A percentile compares a stretch with the other conserved stretches of the same genome.
These are phyloP conservation scores for Apotomis betuletana DNA, from an alignment of 2,888 invertebrate genomes.

Conservation along the genomic window DNA sequence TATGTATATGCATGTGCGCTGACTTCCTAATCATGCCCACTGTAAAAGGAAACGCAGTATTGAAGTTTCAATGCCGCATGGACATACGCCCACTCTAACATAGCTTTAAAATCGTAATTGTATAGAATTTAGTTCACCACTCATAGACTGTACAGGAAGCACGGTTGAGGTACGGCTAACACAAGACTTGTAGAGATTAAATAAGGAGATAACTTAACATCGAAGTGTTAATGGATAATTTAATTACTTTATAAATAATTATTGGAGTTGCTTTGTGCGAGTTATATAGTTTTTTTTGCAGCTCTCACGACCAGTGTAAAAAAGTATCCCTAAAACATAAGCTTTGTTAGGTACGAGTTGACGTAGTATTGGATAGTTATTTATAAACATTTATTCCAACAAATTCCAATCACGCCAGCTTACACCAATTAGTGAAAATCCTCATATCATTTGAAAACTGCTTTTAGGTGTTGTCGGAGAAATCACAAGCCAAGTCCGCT, in stretches of 20 bases:
- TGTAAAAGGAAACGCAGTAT: constrained; percentile 27
- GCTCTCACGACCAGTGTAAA: neutral
- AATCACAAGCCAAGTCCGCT: too few relatives aligned
- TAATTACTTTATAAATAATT: constrained; percentile 11
- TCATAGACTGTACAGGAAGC: constrained; percentile 22
- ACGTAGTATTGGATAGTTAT: too few relatives aligned
- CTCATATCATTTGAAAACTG: too few relatives aligned
- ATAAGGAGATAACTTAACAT: constrained; percentile 24
- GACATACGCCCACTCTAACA: neutral
- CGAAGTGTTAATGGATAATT: constrained; percentile 24
- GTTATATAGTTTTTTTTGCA: neutral
- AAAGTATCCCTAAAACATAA: neutral
- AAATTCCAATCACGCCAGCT: too few relatives aligned
- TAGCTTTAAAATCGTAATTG: neutral
- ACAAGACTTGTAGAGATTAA: constrained; percentile 28
- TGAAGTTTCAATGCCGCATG: neutral
- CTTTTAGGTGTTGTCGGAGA: too few relatives aligned
- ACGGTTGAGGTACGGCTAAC: constrained; percentile 33
- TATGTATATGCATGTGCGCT: constrained; percentile 4
- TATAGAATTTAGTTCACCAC: neutral
- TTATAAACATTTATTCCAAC: too few relatives aligned
- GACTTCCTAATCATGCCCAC: constrained; percentile 28
- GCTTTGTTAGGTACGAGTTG: too few relatives aligned
- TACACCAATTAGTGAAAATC: too few relatives aligned
- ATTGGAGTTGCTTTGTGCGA: neutral